phyloP scores from a whole-genome alignment of 2,888 invertebrate genomes.

The Apodemia mormo region DNA sequence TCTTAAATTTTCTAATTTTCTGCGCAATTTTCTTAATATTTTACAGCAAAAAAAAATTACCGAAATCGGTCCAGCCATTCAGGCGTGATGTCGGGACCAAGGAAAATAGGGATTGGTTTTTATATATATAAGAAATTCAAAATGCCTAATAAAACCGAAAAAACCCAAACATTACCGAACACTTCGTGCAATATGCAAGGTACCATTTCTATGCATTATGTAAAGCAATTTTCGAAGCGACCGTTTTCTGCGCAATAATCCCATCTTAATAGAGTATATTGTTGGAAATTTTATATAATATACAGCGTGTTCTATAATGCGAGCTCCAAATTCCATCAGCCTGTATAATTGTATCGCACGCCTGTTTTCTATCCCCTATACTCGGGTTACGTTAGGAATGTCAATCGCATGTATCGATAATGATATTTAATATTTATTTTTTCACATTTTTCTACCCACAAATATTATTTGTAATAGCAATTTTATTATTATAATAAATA shows the following conservation, averaged over 20 bases:
- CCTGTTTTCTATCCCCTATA: slow-evolving; percentile 46
- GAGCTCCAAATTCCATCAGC: slow-evolving; percentile 42
- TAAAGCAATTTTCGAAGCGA: slow-evolving; percentile 12
- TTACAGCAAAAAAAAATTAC: no score
- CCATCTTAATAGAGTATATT: slow-evolving; percentile 17
- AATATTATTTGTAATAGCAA: no score
- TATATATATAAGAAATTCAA: neutral
- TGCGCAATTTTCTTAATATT: no score
- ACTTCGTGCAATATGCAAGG: neutral
- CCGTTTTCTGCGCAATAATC: slow-evolving; percentile 18
- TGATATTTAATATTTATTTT: neutral
- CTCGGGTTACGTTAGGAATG: slow-evolving; percentile 43
- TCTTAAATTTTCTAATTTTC: no score
- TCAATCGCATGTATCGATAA: slow-evolving; percentile 37
- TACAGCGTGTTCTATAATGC: slow-evolving; percentile 34
- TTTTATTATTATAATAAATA: no score
- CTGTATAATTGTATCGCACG: slow-evolving; percentile 43
- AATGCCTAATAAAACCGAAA: neutral
- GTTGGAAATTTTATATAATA: slow-evolving; percentile 20
- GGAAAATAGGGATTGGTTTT: no score
- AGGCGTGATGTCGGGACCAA: no score
- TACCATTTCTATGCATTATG: slow-evolving; percentile 5
- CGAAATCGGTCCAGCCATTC: no score
- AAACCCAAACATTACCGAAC: neutral
- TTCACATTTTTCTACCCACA: no score